Conservation (phyloP, 2,113 vertebrate species). For the Zingel zingel region DNA sequence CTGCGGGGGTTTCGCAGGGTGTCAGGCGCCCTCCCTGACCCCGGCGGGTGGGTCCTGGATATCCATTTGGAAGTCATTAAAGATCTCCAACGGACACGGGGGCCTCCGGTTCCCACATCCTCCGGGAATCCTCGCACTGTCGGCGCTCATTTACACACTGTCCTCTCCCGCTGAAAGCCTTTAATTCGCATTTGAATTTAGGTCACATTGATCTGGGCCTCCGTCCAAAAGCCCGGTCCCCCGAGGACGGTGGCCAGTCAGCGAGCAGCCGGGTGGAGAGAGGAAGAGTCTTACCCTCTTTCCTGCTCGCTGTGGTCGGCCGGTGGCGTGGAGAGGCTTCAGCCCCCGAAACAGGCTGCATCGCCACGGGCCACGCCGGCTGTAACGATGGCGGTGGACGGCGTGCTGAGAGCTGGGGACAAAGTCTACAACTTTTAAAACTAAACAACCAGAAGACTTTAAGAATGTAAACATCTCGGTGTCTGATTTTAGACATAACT, state of each 20-base stretch:
- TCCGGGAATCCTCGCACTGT: constrained; percentile 67
- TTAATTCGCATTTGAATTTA: constrained; percentile 85
- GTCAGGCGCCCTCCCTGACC: not conserved
- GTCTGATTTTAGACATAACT: not conserved
- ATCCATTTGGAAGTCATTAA: constrained; percentile 86
- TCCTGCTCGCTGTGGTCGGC: constrained; percentile 11
- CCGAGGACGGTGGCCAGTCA: constrained; percentile 59
- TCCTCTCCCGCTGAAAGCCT: constrained; percentile 81
- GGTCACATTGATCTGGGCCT: constrained; percentile 86
- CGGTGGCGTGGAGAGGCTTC: constrained; percentile 22
- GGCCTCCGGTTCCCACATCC: constrained; percentile 66
- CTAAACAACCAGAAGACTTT: not conserved
- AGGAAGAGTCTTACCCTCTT: constrained; percentile 38
- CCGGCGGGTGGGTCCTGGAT: constrained; percentile 52
- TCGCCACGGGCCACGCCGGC: constrained; percentile 39
- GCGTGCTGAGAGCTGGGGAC: not conserved
- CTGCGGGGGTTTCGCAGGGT: constrained; percentile 7
- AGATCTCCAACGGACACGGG: constrained; percentile 62
- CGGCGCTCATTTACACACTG: constrained; percentile 83
- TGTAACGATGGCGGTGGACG: not conserved
- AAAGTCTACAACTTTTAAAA: not conserved
- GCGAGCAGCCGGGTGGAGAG: constrained; percentile 49
- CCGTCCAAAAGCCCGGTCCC: constrained; percentile 75
- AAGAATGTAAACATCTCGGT: not conserved
- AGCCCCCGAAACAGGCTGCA: constrained; percentile 60